Conservation (phyloP, 2,888 invertebrate species). For the Pristionchus japonicus region DNA sequence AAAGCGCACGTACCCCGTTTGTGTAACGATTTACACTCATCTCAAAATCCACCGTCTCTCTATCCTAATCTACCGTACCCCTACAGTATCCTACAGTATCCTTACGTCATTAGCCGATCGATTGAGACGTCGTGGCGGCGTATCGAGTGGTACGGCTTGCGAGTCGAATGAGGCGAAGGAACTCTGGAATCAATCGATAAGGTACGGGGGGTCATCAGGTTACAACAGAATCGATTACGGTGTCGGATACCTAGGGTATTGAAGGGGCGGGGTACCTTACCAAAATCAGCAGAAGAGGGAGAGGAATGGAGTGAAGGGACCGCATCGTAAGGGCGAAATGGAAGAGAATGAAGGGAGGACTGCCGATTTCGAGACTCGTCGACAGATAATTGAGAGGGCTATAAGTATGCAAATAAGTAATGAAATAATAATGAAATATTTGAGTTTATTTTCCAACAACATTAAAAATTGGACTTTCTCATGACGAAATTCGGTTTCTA, state of each 20-base stretch:
- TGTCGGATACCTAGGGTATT: not conserved
- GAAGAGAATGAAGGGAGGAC: not conserved
- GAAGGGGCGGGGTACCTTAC: not conserved
- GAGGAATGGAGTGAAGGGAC: not conserved
- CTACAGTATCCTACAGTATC: too few relatives aligned
- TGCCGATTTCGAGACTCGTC: not conserved
- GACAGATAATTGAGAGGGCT: not conserved
- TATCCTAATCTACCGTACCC: not conserved
- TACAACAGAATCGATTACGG: not conserved
- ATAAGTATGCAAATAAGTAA: not conserved
- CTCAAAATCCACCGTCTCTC: too few relatives aligned
- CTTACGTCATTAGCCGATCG: too few relatives aligned
- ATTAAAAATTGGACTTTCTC: not conserved
- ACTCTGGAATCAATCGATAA: not conserved
- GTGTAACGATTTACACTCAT: too few relatives aligned
- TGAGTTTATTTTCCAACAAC: not conserved
- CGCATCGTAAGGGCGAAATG: not conserved
- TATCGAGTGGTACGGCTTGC: not conserved
- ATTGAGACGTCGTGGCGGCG: not conserved
- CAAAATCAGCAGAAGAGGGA: not conserved
- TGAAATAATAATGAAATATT: not conserved
- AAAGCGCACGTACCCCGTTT: too few relatives aligned
- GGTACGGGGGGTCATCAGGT: not conserved
- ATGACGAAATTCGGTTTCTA: not conserved
- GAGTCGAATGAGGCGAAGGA: not conserved